A percentile compares a stretch with the other conserved stretches of the same genome.
These are phyloP conservation scores for Tortricodes alternella DNA, from an alignment of 2,888 invertebrate genomes.

Conservation along the genomic window DNA sequence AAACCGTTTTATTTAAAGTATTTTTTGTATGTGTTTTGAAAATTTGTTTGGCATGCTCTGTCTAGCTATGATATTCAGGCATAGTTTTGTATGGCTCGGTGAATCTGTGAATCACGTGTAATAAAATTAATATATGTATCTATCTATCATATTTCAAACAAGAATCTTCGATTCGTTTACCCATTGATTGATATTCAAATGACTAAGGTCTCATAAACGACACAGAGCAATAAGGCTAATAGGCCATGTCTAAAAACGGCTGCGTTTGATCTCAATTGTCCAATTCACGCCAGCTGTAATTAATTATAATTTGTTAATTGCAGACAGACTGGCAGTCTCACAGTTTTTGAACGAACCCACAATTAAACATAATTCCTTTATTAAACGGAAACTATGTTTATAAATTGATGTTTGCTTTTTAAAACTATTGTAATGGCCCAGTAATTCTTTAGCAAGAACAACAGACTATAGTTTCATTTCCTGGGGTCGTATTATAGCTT, in stretches of 20 bases:
- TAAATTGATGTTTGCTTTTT: not conserved
- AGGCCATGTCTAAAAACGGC: slow-evolving; percentile 13
- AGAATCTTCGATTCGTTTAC: no score
- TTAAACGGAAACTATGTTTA: slow-evolving; percentile 15
- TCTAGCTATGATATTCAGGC: no score
- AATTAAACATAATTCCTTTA: slow-evolving; percentile 30
- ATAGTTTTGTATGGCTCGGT: no score
- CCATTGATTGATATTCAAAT: slow-evolving; percentile 7
- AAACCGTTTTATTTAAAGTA: no score
- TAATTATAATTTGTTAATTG: slow-evolving; percentile 46
- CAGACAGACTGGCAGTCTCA: slow-evolving; percentile 13
- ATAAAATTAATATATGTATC: no score
- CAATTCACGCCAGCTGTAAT: slow-evolving; percentile 46
- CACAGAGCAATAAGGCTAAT: not conserved
- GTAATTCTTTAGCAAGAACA: no score
- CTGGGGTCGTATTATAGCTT: no score
- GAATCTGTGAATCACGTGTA: no score
- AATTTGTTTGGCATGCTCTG: no score
- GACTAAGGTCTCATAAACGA: slow-evolving; percentile 19
- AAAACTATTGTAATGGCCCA: not conserved
- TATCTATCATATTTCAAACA: no score
- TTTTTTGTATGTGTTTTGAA: no score
- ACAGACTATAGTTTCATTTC: no score
- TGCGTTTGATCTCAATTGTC: slow-evolving; percentile 41
- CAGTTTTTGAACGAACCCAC: slow-evolving; percentile 15